A percentile compares a stretch with the other conserved stretches of the same genome.
Conservation (phyloP, 2,113 vertebrate species). For the Polyodon spathula region DNA sequence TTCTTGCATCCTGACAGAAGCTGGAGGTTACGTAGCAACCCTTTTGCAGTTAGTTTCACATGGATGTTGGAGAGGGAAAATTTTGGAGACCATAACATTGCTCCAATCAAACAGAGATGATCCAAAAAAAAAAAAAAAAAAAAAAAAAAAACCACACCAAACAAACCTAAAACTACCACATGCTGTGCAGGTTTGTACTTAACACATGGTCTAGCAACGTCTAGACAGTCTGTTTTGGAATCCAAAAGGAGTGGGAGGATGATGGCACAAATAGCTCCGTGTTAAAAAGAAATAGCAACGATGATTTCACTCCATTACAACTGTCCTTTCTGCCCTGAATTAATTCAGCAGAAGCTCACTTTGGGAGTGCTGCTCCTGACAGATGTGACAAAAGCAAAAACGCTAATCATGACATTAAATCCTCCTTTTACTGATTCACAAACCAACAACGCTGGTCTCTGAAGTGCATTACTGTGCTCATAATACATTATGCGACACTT, state of each 20-base stretch:
- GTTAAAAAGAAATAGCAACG: slow-evolving; percentile 10
- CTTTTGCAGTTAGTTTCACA: slow-evolving; percentile 80
- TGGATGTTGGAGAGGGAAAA: slow-evolving; percentile 85
- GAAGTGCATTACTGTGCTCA: slow-evolving; percentile 38
- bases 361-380: slow-evolving; percentile 44
- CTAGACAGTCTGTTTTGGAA: slow-evolving; percentile 14
- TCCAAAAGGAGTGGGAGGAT: slow-evolving; percentile 18
- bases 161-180: slow-evolving; percentile 37
- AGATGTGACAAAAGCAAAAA: slow-evolving; percentile 51
- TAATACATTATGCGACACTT: slow-evolving; percentile 47
- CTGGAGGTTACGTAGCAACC: slow-evolving; percentile 77
- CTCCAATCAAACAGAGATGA: slow-evolving; percentile 37
- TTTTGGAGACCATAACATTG: slow-evolving; percentile 86
- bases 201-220: slow-evolving; percentile 9
- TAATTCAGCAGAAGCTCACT: slow-evolving; percentile 27
- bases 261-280: background rate
- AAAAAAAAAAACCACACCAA: background rate
- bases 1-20: slow-evolving; percentile 77
- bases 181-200: slow-evolving; percentile 31
- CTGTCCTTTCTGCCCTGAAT: slow-evolving; percentile 18
- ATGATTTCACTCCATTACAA: slow-evolving; percentile 37
- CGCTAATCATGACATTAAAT: slow-evolving; percentile 53
- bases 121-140: too few species aligned
- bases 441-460: slow-evolving; percentile 27
- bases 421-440: slow-evolving; percentile 24